Evolutionary conservation across 2,113 vertebrate genomes (phyloP).

Genomic region (Emydocephalus ijimae): DNA sequence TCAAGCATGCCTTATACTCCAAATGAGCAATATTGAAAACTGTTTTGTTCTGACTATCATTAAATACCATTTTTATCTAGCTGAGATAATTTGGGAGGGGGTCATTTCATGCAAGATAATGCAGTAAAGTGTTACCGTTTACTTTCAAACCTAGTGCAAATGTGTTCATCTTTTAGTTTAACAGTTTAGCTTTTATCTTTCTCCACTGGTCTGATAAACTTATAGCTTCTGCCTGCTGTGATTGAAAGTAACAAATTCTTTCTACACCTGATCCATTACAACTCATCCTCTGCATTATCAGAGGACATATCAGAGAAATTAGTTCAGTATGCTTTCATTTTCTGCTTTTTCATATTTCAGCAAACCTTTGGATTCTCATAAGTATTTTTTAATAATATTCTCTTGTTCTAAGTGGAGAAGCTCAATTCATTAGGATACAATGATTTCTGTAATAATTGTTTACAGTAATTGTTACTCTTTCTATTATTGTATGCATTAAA

Average conservation of each 20-base stretch:
- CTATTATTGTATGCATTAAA: background rate
- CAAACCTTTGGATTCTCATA: background rate
- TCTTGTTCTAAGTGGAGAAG: background rate
- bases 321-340: background rate
- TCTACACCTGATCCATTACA: slow-evolving; percentile 46
- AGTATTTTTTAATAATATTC: background rate
- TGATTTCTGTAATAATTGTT: background rate
- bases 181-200: slow-evolving; percentile 32
- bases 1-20: slow-evolving; percentile 5
- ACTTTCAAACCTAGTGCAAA: slow-evolving; percentile 11
- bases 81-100: slow-evolving; percentile 13
- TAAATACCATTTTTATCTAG: slow-evolving; percentile 22
- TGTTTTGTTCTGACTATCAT: slow-evolving; percentile 26
- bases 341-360: background rate
- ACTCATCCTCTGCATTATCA: slow-evolving; percentile 11
- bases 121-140: slow-evolving; percentile 35
- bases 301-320: slow-evolving; percentile 24
- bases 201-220: slow-evolving; percentile 57
- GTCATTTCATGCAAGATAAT: slow-evolving; percentile 37
- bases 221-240: slow-evolving; percentile 47
- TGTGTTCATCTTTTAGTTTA: slow-evolving; percentile 52
- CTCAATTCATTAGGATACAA: background rate
- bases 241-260: slow-evolving; percentile 66
- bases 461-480: background rate
- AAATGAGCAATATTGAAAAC: background rate